A percentile compares a stretch with the other conserved stretches of the same genome.
Evolutionary conservation across 2,797 vertebrate species (phyloP).

Genomic region (Bradypodion ventrale): DNA sequence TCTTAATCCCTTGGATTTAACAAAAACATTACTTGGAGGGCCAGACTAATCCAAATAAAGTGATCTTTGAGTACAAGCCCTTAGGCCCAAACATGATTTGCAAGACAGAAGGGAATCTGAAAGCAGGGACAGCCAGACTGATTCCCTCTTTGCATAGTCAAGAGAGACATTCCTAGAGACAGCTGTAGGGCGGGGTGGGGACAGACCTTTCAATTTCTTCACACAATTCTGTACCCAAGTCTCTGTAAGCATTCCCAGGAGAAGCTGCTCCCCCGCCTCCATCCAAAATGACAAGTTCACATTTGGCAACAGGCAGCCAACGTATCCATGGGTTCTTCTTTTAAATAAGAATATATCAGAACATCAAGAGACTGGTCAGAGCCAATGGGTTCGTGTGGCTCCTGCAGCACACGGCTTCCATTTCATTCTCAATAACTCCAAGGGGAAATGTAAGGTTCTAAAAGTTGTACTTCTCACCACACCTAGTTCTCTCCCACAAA

Average conservation of each 20-base stretch:
- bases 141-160: not conserved
- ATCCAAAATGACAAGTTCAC: not conserved
- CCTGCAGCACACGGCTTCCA: not conserved
- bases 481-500: constrained; percentile 4
- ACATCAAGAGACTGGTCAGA: not conserved
- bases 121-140: not conserved
- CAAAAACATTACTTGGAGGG: not conserved
- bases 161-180: constrained; percentile 3
- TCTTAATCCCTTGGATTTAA: not conserved
- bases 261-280: not conserved
- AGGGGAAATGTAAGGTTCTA: not conserved
- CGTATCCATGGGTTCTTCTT: not conserved
- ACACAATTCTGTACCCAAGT: not conserved
- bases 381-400: not conserved
- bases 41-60: constrained; percentile 1
- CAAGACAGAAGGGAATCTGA: not conserved
- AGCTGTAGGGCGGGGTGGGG: not conserved
- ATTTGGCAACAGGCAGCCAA: not conserved
- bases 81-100: not conserved
- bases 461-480: constrained; percentile 24
- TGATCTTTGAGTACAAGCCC: constrained; percentile 8
- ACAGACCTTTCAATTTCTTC: not conserved
- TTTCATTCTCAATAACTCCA: constrained; percentile 23
- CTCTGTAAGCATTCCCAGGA: not conserved
- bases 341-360: not conserved